Conservation (phyloP, 2,888 invertebrate genomes). For the Caenorhabditis wallacei region DNA sequence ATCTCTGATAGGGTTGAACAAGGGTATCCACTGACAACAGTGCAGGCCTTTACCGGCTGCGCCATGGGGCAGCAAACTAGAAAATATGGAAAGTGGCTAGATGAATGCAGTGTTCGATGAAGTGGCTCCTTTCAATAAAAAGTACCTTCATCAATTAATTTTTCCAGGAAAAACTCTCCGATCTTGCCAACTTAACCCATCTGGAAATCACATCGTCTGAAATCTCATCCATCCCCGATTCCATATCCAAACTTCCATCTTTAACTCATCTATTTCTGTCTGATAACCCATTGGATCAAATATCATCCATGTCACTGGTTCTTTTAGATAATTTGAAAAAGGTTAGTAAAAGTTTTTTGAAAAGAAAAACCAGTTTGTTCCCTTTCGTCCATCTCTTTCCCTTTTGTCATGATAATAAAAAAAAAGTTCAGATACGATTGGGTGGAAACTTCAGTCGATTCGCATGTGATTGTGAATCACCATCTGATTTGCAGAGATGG, state of each 20-base stretch:
- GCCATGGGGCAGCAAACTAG: too few relatives aligned
- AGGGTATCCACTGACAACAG: too few relatives aligned
- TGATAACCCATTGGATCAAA: slow-evolving; percentile 58
- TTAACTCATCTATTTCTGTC: slow-evolving; percentile 49
- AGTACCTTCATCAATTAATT: not conserved
- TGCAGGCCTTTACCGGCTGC: too few relatives aligned
- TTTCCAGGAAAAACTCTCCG: slow-evolving; percentile 43
- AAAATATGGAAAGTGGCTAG: too few relatives aligned
- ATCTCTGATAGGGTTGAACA: too few relatives aligned
- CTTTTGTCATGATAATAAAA: slow-evolving; percentile 4
- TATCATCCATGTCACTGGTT: slow-evolving; percentile 15
- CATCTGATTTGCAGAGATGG: slow-evolving; percentile 72
- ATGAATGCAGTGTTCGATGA: too few relatives aligned
- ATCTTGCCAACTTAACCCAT: slow-evolving; percentile 53
- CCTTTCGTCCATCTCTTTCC: slow-evolving; percentile 29
- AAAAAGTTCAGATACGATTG: slow-evolving; percentile 56
- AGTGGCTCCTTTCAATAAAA: too few relatives aligned
- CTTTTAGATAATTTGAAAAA: slow-evolving; percentile 56
- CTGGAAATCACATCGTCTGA: slow-evolving; percentile 54
- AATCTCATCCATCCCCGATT: slow-evolving; percentile 39
- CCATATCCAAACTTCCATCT: slow-evolving; percentile 33
- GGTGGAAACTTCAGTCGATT: slow-evolving; percentile 68
- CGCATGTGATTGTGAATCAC: slow-evolving; percentile 72
- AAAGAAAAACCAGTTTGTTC: slow-evolving; percentile 41
- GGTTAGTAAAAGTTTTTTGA: slow-evolving; percentile 11